phyloP scores from a whole-genome alignment of 2,888 invertebrate species.

The Lepidocyrtinus sp. region DNA sequence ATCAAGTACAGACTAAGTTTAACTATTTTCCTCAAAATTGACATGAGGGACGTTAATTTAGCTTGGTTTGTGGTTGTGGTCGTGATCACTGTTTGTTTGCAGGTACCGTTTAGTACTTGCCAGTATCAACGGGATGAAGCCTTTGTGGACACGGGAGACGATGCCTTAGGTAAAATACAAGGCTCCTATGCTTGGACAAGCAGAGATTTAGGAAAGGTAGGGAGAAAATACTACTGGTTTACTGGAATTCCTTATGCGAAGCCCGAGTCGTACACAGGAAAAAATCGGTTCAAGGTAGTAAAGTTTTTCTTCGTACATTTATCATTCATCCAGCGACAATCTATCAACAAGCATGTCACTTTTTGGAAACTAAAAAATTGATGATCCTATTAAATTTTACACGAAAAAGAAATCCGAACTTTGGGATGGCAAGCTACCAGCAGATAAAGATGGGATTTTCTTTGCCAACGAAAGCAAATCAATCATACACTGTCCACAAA shows the following conservation, averaged over 20 bases:
- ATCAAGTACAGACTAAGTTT: too few relatives aligned
- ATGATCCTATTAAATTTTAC: not conserved
- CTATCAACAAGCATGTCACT: not conserved
- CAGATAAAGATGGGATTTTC: conserved; percentile 21
- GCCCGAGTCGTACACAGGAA: conserved; percentile 35
- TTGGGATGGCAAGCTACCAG: conserved; percentile 39
- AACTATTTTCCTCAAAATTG: not conserved
- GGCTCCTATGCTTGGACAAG: conserved; percentile 7
- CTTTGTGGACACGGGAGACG: conserved; percentile 36
- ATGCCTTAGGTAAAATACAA: conserved; percentile 47
- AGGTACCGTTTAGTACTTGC: not conserved
- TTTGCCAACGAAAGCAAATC: conserved; percentile 17
- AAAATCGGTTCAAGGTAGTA: conserved; percentile 50
- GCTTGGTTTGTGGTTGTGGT: not conserved
- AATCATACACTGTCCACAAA: conserved; percentile 33
- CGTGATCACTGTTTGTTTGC: not conserved
- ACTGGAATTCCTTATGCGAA: conserved; percentile 48
- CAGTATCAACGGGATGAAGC: conserved; percentile 11
- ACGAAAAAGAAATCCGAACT: conserved; percentile 26
- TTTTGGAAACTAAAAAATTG: not conserved
- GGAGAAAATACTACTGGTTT: conserved; percentile 42
- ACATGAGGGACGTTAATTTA: not conserved
- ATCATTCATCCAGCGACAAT: not conserved
- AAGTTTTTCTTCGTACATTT: not conserved
- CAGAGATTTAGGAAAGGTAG: not conserved